phyloP scores from a whole-genome alignment of 2,113 vertebrate species.

The Callithrix jacchus region DNA sequence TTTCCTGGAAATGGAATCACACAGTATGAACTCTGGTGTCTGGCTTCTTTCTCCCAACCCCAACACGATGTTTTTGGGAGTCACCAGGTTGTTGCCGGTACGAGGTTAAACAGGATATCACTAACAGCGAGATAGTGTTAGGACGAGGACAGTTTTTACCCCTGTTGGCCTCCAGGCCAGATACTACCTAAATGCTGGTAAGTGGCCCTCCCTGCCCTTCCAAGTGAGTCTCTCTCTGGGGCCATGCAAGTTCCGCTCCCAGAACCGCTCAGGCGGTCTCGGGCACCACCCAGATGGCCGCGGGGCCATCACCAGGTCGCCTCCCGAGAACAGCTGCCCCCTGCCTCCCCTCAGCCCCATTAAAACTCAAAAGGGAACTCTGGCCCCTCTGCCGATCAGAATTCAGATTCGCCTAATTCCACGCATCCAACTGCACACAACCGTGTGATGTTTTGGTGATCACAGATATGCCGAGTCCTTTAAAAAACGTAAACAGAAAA shows the following conservation, averaged over 20 bases:
- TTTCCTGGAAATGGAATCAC: background rate
- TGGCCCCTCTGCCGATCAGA: background rate
- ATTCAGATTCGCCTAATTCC: constrained; percentile 61
- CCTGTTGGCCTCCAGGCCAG: background rate
- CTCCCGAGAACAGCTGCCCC: constrained; percentile 56
- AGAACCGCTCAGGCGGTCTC: constrained; percentile 41
- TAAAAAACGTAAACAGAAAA: background rate
- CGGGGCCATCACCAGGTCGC: constrained; percentile 32
- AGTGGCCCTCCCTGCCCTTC: background rate
- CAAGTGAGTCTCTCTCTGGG: background rate
- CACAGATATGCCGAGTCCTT: background rate
- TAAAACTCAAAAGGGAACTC: constrained; percentile 40
- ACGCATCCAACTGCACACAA: constrained; percentile 28
- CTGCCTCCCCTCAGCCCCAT: background rate
- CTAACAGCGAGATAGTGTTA: background rate
- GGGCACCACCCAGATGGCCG: constrained; percentile 75
- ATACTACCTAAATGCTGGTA: background rate
- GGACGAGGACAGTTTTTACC: background rate
- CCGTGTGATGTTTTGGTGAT: background rate
- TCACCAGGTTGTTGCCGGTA: background rate
- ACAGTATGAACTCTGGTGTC: background rate
- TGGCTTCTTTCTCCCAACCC: background rate
- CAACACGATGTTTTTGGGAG: background rate
- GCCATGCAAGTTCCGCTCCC: constrained; percentile 20
- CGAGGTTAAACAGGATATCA: background rate